A percentile compares a stretch with the other conserved stretches of the same genome.
Conservation (phyloP, 2,113 vertebrate genomes). For the Xiphophorus hellerii region DNA sequence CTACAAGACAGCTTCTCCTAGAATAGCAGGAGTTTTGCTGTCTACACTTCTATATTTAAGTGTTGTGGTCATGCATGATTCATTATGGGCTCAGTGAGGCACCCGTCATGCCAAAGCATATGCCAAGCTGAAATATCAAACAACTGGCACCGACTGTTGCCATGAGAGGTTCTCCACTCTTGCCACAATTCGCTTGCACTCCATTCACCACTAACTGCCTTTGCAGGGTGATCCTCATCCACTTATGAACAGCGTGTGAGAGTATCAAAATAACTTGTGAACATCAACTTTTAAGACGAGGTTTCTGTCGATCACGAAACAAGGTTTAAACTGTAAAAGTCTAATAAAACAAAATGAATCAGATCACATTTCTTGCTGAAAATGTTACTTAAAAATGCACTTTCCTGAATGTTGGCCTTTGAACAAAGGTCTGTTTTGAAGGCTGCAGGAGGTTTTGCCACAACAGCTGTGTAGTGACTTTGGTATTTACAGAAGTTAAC, state of each 20-base stretch:
- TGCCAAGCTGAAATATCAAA: conserved; percentile 64
- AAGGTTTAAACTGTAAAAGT: background rate
- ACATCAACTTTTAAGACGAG: background rate
- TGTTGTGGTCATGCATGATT: conserved; percentile 64
- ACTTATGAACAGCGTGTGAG: conserved; percentile 26
- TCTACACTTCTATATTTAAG: conserved; percentile 63
- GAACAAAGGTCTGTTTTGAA: conserved; percentile 2
- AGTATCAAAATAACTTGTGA: conserved; percentile 20
- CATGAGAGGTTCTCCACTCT: conserved; percentile 43
- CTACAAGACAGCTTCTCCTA: conserved; percentile 11
- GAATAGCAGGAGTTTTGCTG: conserved; percentile 49
- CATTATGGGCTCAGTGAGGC: conserved; percentile 59
- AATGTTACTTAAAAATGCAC: background rate
- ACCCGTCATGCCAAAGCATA: conserved; percentile 51
- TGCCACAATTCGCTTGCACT: conserved; percentile 18
- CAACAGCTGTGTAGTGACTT: conserved; percentile 40
- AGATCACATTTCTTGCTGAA: background rate
- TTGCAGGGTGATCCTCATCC: conserved; percentile 37
- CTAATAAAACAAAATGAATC: background rate
- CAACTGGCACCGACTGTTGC: conserved; percentile 55
- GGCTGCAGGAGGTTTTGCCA: conserved; percentile 1
- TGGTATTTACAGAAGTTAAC: conserved; percentile 28
- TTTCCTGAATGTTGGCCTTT: background rate
- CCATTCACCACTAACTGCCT: conserved; percentile 18
- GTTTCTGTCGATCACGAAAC: background rate